Base-by-base conservation (phyloP, 2,113 vertebrate species). In the human (Homo sapiens) region DNA sequence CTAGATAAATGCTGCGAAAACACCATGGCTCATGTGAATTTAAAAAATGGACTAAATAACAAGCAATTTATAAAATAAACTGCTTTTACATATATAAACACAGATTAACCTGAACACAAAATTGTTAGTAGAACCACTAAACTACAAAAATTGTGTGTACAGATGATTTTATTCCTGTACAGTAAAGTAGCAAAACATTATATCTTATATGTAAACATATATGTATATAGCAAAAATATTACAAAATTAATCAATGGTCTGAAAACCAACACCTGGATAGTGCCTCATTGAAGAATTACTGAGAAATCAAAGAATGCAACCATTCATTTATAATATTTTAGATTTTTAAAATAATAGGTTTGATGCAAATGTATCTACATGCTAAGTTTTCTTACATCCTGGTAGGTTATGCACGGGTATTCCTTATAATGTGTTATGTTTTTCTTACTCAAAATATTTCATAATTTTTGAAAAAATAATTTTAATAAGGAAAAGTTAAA, bases 401-500 rank as follows among this genome's bases (percentile, higher is more conserved):
- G 50, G 6, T 78, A 64, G 20, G 4, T 5, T 61, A 84, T 64
- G 20, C 2, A 55, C 8, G 66, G 14, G 55, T 80, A 43, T 55
- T 89, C 92, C 50, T 72, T 40, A 83, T 45, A 45, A 6, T 22
- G 45, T 57, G 30, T n/a, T 50, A 12, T 57, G 50, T 22, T 89
- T 84, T 66, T 48, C 8, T 81, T 70, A 2, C 76, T 95, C 66
- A 22, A 92, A 89, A 61, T 55, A 79, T 20, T 72, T 43, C 22
- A 59, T 16, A 73, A 27, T 17, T 80, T 82, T 94, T 79, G 9
- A 79, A 90, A 66, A 92, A 84, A 50, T 25, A 81, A 23, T 45
- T 89, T 95, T 94, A 73, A 75, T 66, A 82, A 93, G 4, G 7
- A 8, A 10, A 91, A 86, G 90, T 12, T 45, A 22, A 95, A 98